Percentiles rank a stretch among this genome's conserved stretches.
Conservation (phyloP, 2,797 vertebrate species). For the Sus cebifrons region DNA sequence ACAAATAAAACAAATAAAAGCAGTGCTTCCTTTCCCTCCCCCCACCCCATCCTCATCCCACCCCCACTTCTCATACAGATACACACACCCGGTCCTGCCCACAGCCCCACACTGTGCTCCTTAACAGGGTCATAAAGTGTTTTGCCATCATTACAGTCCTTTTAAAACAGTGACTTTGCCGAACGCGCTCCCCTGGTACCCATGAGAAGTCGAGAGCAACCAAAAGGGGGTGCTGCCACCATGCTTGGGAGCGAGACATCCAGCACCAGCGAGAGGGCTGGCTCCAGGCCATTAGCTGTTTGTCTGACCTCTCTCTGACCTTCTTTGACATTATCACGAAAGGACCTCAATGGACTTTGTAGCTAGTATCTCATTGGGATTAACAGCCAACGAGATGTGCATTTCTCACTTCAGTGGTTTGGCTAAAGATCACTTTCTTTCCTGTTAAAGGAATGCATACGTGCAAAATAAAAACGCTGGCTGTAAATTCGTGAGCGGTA, state of each 20-base stretch:
- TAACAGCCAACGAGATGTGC: conserved; percentile 70
- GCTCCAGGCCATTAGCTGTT: conserved; percentile 68
- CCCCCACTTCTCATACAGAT: background rate
- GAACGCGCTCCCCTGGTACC: conserved; percentile 14
- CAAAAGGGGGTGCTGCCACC: background rate
- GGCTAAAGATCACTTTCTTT: conserved; percentile 75
- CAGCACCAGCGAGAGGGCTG: background rate
- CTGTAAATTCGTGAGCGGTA: conserved; percentile 59
- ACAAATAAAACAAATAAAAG: conserved; percentile 61
- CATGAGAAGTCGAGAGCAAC: background rate
- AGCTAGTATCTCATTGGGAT: conserved; percentile 82
- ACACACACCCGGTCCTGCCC: background rate
- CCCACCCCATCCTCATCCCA: background rate
- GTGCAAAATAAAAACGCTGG: conserved; percentile 55
- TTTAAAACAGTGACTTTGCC: conserved; percentile 52
- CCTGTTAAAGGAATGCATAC: conserved; percentile 61
- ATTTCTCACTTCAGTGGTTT: conserved; percentile 78
- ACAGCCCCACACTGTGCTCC: conserved; percentile 47
- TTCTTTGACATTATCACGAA: conserved; percentile 73
- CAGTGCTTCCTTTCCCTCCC: background rate
- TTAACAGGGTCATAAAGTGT: conserved; percentile 60
- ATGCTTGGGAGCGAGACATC: background rate
- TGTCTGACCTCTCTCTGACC: conserved; percentile 38
- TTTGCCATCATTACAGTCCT: background rate
- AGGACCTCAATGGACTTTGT: conserved; percentile 77